These are phyloP conservation scores for Listronotus oregonensis DNA, from an alignment of 1,140 invertebrate genomes.

Conservation along the genomic window DNA sequence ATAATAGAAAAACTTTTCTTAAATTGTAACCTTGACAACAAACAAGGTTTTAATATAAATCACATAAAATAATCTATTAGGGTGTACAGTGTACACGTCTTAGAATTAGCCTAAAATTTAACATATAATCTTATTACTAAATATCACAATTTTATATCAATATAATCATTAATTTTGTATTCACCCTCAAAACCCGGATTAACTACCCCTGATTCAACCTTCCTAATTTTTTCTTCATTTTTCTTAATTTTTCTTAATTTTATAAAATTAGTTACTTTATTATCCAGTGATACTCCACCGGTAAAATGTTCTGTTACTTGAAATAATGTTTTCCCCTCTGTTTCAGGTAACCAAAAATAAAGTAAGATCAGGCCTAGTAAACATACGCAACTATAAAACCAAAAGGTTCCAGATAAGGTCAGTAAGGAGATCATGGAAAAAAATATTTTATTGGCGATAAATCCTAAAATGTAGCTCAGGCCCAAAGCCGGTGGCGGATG, in stretches of 20 bases:
- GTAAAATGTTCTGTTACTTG: constrained; percentile 67
- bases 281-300: too few relatives aligned
- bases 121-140: background rate
- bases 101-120: too few relatives aligned
- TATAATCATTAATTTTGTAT: background rate
- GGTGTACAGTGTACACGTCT: too few relatives aligned
- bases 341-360: constrained; percentile 73
- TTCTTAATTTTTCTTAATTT: constrained; percentile 44
- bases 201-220: background rate
- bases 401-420: constrained; percentile 70
- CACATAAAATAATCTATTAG: too few relatives aligned
- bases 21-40: too few relatives aligned
- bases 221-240: background rate
- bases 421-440: constrained; percentile 66
- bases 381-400: constrained; percentile 66
- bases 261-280: too few relatives aligned
- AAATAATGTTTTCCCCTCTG: constrained; percentile 78
- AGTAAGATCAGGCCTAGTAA: constrained; percentile 66
- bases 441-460: constrained; percentile 74
- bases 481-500: constrained; percentile 71
- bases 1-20: too few relatives aligned
- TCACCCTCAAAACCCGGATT: constrained; percentile 2
- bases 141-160: constrained; percentile 14
- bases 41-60: too few relatives aligned
- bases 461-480: constrained; percentile 74